phyloP scores from a whole-genome alignment of 1,140 invertebrate genomes.

The Pollicipes pollicipes region DNA sequence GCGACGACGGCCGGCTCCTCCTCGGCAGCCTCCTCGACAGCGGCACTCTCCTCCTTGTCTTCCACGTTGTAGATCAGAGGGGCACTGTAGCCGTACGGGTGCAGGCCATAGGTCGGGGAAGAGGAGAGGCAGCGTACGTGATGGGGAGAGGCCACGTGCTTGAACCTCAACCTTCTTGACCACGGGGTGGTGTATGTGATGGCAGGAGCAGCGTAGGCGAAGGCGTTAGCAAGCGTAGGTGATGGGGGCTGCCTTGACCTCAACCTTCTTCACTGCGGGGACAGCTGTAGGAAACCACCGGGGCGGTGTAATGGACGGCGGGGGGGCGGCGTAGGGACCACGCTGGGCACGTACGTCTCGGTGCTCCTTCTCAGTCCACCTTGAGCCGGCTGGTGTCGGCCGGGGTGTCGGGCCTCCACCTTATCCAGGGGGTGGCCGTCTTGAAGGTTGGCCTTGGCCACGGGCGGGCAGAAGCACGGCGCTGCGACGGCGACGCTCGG shows the following conservation, averaged over 20 bases:
- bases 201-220: too few relatives aligned
- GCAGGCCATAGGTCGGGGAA: too few relatives aligned
- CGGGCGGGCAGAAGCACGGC: background rate
- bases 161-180: background rate
- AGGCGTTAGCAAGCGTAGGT: too few relatives aligned
- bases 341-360: background rate
- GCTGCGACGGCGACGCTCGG: background rate
- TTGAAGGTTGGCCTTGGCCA: background rate
- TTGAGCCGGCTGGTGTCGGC: background rate
- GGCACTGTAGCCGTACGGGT: background rate
- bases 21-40: background rate
- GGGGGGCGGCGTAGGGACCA: background rate
- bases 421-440: background rate
- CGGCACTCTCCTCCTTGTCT: background rate
- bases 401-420: background rate
- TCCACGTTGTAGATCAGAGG: background rate
- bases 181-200: background rate
- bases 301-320: background rate
- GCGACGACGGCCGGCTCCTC: too few relatives aligned
- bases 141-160: background rate
- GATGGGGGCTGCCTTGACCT: too few relatives aligned
- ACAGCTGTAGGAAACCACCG: too few relatives aligned
- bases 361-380: background rate
- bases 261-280: too few relatives aligned
- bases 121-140: background rate